A percentile compares a stretch with the other conserved stretches of the same genome.
These are phyloP conservation scores for Aphelinus atriplicis DNA, from an alignment of 1,140 invertebrate genomes.

Conservation along the genomic window DNA sequence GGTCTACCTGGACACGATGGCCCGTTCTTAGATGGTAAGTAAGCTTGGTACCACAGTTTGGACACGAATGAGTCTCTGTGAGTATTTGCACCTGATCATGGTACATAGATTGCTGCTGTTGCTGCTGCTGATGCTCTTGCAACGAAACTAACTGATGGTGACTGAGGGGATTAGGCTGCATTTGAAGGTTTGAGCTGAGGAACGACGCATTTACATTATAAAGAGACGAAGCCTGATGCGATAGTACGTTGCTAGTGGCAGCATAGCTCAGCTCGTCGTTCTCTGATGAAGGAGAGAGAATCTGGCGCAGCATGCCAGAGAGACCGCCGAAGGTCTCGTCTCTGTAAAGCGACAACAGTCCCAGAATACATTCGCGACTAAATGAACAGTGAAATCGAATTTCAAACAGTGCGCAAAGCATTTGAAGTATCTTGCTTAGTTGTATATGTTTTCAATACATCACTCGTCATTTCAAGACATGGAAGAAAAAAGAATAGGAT, in stretches of 20 bases:
- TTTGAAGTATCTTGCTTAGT: conserved; percentile 23
- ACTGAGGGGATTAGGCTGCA: conserved; percentile 39
- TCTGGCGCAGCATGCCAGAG: conserved; percentile 64
- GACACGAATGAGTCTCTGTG: conserved; percentile 57
- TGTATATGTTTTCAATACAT: neutral
- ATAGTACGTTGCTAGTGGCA: conserved; percentile 55
- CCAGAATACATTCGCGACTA: conserved; percentile 55
- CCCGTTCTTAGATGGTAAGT: conserved; percentile 60
- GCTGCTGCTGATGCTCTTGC: conserved; percentile 45
- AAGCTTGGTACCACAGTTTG: conserved; percentile 59
- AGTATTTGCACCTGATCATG: conserved; percentile 56
- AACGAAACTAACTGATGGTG: conserved; percentile 41
- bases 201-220: conserved; percentile 56
- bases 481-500: too few relatives aligned
- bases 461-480: neutral
- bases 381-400: conserved; percentile 39
- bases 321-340: conserved; percentile 63
- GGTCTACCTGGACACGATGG: conserved; percentile 45
- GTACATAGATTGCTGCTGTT: conserved; percentile 45
- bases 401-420: conserved; percentile 26
- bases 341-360: conserved; percentile 63
- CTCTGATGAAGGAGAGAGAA: conserved; percentile 61
- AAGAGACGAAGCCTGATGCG: conserved; percentile 47
- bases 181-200: conserved; percentile 53
- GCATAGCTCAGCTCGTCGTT: conserved; percentile 48